Evolutionary conservation across 2,888 invertebrate species (phyloP).

Genomic region (Drosophila fulvimacula): DNA sequence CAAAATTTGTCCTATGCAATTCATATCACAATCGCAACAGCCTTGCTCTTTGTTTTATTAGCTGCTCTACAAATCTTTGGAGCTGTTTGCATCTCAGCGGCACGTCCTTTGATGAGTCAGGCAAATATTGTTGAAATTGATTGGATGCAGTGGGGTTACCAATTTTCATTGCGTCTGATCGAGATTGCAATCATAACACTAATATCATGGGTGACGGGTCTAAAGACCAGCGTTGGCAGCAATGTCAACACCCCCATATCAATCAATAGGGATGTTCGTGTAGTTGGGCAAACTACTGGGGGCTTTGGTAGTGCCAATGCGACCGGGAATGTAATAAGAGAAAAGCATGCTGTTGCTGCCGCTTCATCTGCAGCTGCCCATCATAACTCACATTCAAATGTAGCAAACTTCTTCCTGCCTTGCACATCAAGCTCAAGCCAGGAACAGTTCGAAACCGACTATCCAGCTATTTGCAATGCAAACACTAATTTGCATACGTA

Average conservation of each 20-base stretch:
- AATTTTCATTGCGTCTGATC: constrained; percentile 92
- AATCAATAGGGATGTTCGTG: constrained; percentile 57
- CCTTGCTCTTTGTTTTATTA: constrained; percentile 92
- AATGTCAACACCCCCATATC: constrained; percentile 61
- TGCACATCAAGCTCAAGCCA: constrained; percentile 94
- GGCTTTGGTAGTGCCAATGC: constrained; percentile 28
- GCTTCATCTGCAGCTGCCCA: constrained; percentile 29
- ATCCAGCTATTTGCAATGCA: constrained; percentile 93
- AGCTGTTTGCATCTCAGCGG: constrained; percentile 87
- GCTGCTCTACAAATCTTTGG: constrained; percentile 94
- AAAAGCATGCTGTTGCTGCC: constrained; percentile 86
- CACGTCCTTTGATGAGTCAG: constrained; percentile 81
- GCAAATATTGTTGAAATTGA: constrained; percentile 87
- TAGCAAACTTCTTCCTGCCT: constrained; percentile 91
- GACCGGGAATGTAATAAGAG: constrained; percentile 85
- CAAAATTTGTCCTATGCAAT: constrained; percentile 94
- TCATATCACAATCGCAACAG: constrained; percentile 94
- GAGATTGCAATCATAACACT: constrained; percentile 95
- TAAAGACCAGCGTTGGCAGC: constrained; percentile 86
- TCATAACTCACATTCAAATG: constrained; percentile 83
- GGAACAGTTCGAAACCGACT: constrained; percentile 92
- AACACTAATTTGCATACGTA: constrained; percentile 94
- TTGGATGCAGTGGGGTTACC: constrained; percentile 97
- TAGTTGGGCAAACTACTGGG: constrained; percentile 25
- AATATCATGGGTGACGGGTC: constrained; percentile 94